These are phyloP conservation scores for Cryptoprocta ferox DNA, from an alignment of 2,797 vertebrate genomes.

Conservation along the genomic window DNA sequence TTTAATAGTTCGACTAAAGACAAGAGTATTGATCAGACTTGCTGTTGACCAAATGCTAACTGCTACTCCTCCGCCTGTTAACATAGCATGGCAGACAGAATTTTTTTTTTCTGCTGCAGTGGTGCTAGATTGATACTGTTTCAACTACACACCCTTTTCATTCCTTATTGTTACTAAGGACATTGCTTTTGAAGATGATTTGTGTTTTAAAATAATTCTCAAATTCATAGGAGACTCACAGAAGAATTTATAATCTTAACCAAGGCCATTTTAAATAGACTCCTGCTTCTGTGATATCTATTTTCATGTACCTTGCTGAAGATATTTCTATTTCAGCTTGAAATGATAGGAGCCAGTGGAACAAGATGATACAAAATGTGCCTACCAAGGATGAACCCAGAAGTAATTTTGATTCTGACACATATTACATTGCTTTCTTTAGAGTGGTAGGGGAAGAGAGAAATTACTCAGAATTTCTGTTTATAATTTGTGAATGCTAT, in stretches of 20 bases:
- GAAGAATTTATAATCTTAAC: not conserved
- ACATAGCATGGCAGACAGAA: not conserved
- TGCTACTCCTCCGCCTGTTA: not conserved
- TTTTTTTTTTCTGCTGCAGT: not conserved
- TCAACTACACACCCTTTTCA: not conserved
- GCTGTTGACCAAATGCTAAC: not conserved
- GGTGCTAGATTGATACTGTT: not conserved
- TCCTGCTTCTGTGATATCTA: not conserved
- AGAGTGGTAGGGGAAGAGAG: not conserved
- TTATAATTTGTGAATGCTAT: not conserved
- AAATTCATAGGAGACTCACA: not conserved
- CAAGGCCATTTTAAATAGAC: not conserved
- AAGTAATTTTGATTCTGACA: not conserved
- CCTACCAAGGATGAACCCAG: not conserved
- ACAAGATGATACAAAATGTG: not conserved
- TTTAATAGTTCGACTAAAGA: not conserved
- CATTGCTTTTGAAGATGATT: not conserved
- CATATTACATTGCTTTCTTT: constrained; percentile 11
- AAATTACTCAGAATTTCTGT: not conserved
- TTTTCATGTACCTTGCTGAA: not conserved
- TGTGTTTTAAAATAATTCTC: constrained; percentile 24
- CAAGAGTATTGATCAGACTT: not conserved
- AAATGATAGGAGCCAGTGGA: not conserved
- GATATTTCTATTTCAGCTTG: not conserved
- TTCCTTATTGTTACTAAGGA: not conserved